Conservation (phyloP, 2,113 vertebrate species). For the Sceloporus undulatus region DNA sequence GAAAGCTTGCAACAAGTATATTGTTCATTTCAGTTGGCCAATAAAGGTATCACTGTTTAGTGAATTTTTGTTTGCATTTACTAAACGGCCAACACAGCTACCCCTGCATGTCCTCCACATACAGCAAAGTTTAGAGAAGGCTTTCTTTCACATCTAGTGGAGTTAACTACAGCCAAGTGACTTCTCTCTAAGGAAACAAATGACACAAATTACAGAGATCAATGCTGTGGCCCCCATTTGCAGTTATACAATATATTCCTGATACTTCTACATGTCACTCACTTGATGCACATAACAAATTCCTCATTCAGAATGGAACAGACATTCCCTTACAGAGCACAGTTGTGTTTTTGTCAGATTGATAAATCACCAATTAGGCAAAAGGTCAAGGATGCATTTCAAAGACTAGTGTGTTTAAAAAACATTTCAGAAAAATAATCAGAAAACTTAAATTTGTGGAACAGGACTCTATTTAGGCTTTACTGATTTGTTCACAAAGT, state of each 20-base stretch:
- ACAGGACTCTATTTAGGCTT: background rate
- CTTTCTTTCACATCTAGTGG: background rate
- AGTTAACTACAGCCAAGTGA: background rate
- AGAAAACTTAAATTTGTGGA: background rate
- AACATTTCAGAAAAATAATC: background rate
- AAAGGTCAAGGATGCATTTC: constrained; percentile 27
- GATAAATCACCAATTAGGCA: background rate
- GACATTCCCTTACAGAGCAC: background rate
- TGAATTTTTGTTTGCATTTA: no score
- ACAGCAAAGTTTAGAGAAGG: background rate
- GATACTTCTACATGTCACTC: background rate
- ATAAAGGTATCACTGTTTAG: no score
- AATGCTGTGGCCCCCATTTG: background rate
- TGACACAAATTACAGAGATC: background rate
- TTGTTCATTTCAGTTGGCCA: no score
- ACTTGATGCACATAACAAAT: background rate
- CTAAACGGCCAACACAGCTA: no score
- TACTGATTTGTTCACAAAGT: background rate
- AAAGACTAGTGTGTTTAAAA: background rate
- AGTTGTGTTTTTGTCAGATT: background rate
- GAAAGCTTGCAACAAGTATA: no score
- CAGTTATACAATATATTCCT: background rate
- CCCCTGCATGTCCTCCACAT: no score
- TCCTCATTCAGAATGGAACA: background rate
- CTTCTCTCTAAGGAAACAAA: background rate